phyloP scores from a whole-genome alignment of 2,888 invertebrate species.

The Rhamnusium bicolor region DNA sequence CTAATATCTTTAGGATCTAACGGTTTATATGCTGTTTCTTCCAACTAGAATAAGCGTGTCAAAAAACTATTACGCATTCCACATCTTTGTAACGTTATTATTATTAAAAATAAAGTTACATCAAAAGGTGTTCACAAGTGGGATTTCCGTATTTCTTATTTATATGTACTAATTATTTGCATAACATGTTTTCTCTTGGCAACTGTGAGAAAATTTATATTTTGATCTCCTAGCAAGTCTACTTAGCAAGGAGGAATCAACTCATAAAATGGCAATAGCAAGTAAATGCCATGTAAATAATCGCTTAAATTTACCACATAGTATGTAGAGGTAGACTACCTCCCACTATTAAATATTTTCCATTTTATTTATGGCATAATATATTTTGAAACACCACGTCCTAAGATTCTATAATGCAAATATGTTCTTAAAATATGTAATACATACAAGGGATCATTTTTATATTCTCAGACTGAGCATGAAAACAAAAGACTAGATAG shows the following conservation, averaged over 20 bases:
- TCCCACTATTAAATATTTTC: background rate
- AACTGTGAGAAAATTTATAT: background rate
- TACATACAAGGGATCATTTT: too few species aligned
- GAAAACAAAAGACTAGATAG: too few species aligned
- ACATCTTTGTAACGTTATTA: constrained; percentile 5
- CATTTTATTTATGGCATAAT: background rate
- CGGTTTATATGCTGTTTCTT: constrained; percentile 91
- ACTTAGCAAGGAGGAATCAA: background rate
- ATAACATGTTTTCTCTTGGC: background rate
- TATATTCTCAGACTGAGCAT: too few species aligned
- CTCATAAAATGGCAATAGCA: background rate
- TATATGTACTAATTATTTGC: background rate
- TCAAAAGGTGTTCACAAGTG: background rate
- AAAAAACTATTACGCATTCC: constrained; percentile 50
- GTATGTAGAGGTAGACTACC: background rate
- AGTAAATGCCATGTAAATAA: background rate
- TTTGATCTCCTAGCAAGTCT: too few species aligned
- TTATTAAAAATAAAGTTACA: constrained; percentile 9
- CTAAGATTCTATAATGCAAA: background rate
- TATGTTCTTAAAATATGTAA: background rate
- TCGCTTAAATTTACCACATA: background rate
- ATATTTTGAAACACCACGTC: background rate
- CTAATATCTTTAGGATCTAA: constrained; percentile 92
- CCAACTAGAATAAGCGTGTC: constrained; percentile 75
- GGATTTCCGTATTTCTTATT: background rate